Conservation (phyloP, 23 tunicate species). For the Halocynthia aurantium region DNA sequence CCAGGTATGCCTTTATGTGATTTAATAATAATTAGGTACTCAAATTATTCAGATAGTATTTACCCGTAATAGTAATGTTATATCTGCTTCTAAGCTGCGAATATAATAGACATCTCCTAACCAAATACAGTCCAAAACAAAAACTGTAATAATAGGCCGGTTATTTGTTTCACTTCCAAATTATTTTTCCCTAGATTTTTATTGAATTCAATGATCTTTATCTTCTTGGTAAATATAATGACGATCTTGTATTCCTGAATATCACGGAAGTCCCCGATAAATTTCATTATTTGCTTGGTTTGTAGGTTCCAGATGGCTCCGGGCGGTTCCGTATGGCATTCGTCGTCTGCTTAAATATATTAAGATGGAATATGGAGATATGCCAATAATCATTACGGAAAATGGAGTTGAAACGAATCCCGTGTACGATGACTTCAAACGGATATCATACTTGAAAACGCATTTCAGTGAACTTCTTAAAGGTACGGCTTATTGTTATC, state of each 20-base stretch:
- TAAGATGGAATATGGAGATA: constrained; percentile 58
- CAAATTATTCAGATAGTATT: no score
- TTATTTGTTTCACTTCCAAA: background rate
- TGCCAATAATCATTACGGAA: constrained; percentile 88
- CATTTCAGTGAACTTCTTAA: constrained; percentile 94
- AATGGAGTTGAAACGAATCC: constrained; percentile 83
- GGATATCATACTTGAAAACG: constrained; percentile 60
- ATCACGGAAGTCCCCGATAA: no score
- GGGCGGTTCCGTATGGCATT: constrained; percentile 84
- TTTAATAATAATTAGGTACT: no score
- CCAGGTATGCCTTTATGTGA: constrained; percentile 37
- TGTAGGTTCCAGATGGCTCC: constrained; percentile 84
- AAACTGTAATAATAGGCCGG: background rate
- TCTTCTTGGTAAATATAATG: no score
- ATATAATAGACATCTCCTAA: background rate
- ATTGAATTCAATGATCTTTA: no score
- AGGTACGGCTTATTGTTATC: constrained; percentile 28
- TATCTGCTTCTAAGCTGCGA: no score
- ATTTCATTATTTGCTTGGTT: no score
- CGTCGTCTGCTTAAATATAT: constrained; percentile 82
- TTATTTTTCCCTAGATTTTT: no score
- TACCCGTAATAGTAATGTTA: no score
- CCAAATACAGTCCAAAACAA: background rate
- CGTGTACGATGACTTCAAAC: constrained; percentile 63
- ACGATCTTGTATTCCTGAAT: no score